Evolutionary conservation across 1,140 invertebrate species (phyloP).

Genomic region (Apis florea): DNA sequence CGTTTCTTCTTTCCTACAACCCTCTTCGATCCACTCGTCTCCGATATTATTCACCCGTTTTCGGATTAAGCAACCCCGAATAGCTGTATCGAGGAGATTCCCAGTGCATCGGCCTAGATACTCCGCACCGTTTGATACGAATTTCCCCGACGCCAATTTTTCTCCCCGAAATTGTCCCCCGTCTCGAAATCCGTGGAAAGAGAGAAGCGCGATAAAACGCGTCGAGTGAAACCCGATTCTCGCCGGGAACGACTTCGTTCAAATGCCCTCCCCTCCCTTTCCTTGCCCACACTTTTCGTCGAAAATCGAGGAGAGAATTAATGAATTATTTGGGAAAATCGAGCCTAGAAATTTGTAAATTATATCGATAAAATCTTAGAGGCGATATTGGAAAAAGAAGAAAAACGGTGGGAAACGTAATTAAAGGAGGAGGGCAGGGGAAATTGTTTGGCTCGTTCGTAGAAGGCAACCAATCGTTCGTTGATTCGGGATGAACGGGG

Average conservation of each 20-base stretch:
- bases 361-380: too few relatives aligned
- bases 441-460: background rate
- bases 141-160: constrained; percentile 28
- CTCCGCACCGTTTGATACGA: constrained; percentile 7
- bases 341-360: too few relatives aligned
- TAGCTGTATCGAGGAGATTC: constrained; percentile 52
- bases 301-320: too few relatives aligned
- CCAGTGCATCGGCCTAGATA: constrained; percentile 55
- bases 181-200: background rate
- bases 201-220: background rate
- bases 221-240: too few relatives aligned
- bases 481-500: background rate
- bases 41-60: constrained; percentile 47
- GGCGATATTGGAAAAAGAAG: background rate
- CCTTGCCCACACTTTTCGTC: too few relatives aligned
- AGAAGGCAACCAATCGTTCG: background rate
- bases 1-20: background rate
- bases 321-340: too few relatives aligned
- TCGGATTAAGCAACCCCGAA: constrained; percentile 32
- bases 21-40: background rate
- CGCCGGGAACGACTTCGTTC: too few relatives aligned
- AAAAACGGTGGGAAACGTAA: background rate
- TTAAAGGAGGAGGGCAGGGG: background rate
- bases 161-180: too few relatives aligned
- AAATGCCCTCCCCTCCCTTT: too few relatives aligned